Evolutionary conservation across 2,888 invertebrate genomes (phyloP).

Genomic region (Lottia scabra): DNA sequence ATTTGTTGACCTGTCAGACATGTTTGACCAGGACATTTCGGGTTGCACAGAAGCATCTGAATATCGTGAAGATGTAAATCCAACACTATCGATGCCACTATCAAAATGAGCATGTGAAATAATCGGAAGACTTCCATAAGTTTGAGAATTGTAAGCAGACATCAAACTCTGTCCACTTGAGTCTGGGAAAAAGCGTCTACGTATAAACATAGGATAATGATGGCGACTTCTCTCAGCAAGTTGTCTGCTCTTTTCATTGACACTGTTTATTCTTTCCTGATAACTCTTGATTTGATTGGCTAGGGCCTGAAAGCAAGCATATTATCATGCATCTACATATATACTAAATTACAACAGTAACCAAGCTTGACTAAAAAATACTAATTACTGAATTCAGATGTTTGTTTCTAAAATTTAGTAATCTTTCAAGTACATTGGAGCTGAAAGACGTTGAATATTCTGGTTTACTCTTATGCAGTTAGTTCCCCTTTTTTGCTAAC

Average conservation of each 20-base stretch:
- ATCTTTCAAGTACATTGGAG: too few relatives aligned
- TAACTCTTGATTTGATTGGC: slow-evolving; percentile 55
- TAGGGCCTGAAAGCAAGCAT: slow-evolving; percentile 52
- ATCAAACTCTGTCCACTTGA: slow-evolving; percentile 10
- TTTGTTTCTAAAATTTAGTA: too few relatives aligned
- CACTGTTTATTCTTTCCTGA: slow-evolving; percentile 52
- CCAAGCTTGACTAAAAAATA: not conserved
- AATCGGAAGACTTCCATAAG: not conserved
- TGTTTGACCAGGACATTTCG: slow-evolving; percentile 13
- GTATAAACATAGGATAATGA: slow-evolving; percentile 12
- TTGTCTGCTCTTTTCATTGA: slow-evolving; percentile 53
- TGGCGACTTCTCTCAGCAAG: slow-evolving; percentile 40
- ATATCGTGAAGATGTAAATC: slow-evolving; percentile 19
- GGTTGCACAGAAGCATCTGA: slow-evolving; percentile 10
- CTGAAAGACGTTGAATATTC: too few relatives aligned
- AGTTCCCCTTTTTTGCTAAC: too few relatives aligned
- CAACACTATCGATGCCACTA: slow-evolving; percentile 24
- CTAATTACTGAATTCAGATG: not conserved
- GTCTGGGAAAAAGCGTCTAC: slow-evolving; percentile 15
- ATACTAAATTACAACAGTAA: not conserved
- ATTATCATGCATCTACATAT: not conserved
- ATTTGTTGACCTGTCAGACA: slow-evolving; percentile 13
- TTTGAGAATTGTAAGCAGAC: slow-evolving; percentile 7
- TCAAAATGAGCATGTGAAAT: slow-evolving; percentile 15
- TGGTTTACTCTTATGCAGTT: too few relatives aligned